Conservation (phyloP, 2,888 invertebrate species). For the Colostygia pectinataria region DNA sequence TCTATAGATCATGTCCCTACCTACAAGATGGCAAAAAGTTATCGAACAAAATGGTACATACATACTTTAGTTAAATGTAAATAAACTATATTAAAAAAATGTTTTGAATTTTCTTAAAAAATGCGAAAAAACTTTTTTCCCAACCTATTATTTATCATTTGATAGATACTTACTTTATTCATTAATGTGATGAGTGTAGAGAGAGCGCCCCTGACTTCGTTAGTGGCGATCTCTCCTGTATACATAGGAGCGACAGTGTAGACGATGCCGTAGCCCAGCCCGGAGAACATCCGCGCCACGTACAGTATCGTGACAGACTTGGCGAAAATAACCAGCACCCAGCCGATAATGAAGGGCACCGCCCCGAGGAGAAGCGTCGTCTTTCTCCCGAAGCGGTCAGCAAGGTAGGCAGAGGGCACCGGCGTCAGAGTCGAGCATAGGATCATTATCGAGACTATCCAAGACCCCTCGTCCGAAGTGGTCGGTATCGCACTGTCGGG, state of each 20-base stretch:
- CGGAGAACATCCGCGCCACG: constrained; percentile 84
- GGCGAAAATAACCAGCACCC: constrained; percentile 85
- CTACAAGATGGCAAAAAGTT: too few relatives aligned
- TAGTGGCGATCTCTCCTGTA: constrained; percentile 84
- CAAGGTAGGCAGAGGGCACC: constrained; percentile 83
- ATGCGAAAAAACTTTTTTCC: too few relatives aligned
- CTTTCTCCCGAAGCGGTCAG: constrained; percentile 87
- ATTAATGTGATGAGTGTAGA: constrained; percentile 84
- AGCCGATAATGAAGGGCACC: constrained; percentile 84
- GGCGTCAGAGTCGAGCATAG: constrained; percentile 85
- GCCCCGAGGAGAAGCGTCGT: constrained; percentile 84
- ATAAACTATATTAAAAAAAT: too few relatives aligned
- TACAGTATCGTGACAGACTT: constrained; percentile 81
- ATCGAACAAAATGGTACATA: too few relatives aligned
- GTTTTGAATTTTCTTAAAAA: too few relatives aligned
- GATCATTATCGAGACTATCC: constrained; percentile 86
- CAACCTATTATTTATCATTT: too few relatives aligned
- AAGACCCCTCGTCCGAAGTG: constrained; percentile 78
- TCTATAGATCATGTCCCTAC: too few relatives aligned
- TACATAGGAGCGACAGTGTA: constrained; percentile 85
- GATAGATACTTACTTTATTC: constrained; percentile 77
- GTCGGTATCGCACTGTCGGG: constrained; percentile 76
- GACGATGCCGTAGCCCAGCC: constrained; percentile 84
- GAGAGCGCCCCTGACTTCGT: constrained; percentile 83
- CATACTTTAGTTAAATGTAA: too few relatives aligned